Evolutionary conservation across 2,888 invertebrate genomes (phyloP), one percentile per base, ranked within the genome.

Genomic region (Eilema depressum): DNA sequence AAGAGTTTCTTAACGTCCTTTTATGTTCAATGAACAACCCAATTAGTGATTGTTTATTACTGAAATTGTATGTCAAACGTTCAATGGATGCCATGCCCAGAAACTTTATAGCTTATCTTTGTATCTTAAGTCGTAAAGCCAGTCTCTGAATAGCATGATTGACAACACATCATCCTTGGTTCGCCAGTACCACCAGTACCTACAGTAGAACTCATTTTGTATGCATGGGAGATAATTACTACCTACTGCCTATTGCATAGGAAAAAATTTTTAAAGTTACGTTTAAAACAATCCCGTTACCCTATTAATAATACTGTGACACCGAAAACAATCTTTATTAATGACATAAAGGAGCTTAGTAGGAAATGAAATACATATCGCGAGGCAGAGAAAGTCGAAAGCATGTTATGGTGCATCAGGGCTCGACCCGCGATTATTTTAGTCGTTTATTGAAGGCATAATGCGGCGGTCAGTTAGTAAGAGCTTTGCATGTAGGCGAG

Each of bases 301-400:
- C n/a, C 14, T 14, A 3, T 17, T 59, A 59, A 10, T 14, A 23
- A 1, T 23, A 25, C 12, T 56, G 14, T 57, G 25, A 66, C 30
- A 66, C 64, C 70, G 69, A 69, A 75, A 72, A 59, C 67, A 66
- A 61, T 63, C 53, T 57, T 63, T 47, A 68, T 47, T 53, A 62
- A 68, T 33, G 33, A 62, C 66, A 66, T 72, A 81, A 83, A 82
- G 77, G 71, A 78, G 76, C 73, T 78, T 70, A 69, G 60, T 66
- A 66, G 74, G 62, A 69, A 71, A 77, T 76, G 65, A 82, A 84
- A 79, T 79, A 80, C 68, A 78, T 81, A 84, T 82, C 77, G 74
- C 70, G 66, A 80, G 84, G 75, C 81, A 73, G 80, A 84, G 90
- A 91, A 91, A 91, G 88, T 89, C 86, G 89, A 88, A 88, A 89